Percentiles rank a stretch among this genome's conserved stretches.
phyloP scores from a whole-genome alignment of 1,140 invertebrate species.

The Copidosoma floridanum region DNA sequence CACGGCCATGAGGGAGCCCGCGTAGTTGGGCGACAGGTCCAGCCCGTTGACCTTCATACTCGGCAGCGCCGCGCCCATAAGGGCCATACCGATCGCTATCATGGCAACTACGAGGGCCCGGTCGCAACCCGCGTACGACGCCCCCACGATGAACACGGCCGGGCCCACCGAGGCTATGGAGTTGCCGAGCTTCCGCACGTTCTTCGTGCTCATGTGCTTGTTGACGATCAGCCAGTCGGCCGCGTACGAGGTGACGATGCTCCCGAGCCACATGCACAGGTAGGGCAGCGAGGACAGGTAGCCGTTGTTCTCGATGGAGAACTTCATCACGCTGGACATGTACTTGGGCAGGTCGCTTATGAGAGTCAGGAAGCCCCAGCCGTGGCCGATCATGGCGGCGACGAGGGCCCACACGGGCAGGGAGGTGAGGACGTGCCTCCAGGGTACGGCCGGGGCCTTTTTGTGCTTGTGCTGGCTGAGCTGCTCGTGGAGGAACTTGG shows the following conservation, averaged over 20 bases:
- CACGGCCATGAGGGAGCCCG: constrained; percentile 78
- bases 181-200: constrained; percentile 71
- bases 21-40: constrained; percentile 80
- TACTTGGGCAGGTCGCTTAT: constrained; percentile 91
- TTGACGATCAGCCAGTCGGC: constrained; percentile 68
- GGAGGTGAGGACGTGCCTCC: constrained; percentile 73
- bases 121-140: constrained; percentile 78
- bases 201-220: constrained; percentile 60
- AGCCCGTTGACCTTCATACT: constrained; percentile 77
- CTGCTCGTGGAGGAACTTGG: constrained; percentile 69
- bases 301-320: constrained; percentile 74
- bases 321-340: constrained; percentile 83
- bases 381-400: constrained; percentile 79
- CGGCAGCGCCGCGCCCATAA: constrained; percentile 70
- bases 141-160: constrained; percentile 75
- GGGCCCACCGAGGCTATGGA: constrained; percentile 70
- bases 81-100: constrained; percentile 70
- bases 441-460: constrained; percentile 65
- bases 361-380: constrained; percentile 94
- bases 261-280: constrained; percentile 71
- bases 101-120: constrained; percentile 63
- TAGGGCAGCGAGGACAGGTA: constrained; percentile 70
- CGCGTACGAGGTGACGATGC: constrained; percentile 64
- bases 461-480: constrained; percentile 59
- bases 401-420: constrained; percentile 73